Evolutionary conservation across 2,888 invertebrate species (phyloP), one percentile per base, ranked within the genome.

Genomic region (Diadegma fenestrale): DNA sequence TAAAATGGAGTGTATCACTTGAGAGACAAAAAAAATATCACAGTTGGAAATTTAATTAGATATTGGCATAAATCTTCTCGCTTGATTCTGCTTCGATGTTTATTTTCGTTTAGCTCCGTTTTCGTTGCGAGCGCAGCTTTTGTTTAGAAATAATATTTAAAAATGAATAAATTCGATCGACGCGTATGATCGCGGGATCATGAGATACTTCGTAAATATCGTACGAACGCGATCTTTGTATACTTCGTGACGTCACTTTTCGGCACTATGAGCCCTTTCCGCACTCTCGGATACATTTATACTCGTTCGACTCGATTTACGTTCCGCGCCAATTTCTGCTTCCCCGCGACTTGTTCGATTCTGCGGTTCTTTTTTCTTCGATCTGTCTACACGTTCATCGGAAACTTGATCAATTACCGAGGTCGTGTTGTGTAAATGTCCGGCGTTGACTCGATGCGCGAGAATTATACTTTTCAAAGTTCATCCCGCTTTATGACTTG

Each of bases 201-300:
- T 89, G 88, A 87, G 84, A 89, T 89, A 89, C 85, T 90, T 87
- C 87, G 86, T 84, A 84, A 81, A 85, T 86, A 86, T 87, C 84
- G 82, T 69, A 88, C 79, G 14, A 73, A 73, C 81, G 69, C 73
- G 81, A 80, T 86, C 64, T 88, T 82, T 54, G 85, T 85, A 58
- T 79, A 85, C 84, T 86, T 86, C 75, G 73, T 75, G 54, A 80
- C 75, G 45, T 88, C 82, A 76, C 86, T 90, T 89, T 87, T 87
- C 82, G 87, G 82, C 86, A 88, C 87, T 86, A 88, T 89, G 82
- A 88, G 87, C 85, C 88, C 88, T 88, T 89, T 77, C 85, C 88
- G 77, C 87, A 84, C 85, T 83, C 87, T 89, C 86, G 87, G 89
- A 90, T 90, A 86, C 89, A 90, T 90, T 90, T 89, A 89, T 90